phyloP scores from a whole-genome alignment of 2,797 vertebrate genomes.

The Synaphobranchus kaupii region DNA sequence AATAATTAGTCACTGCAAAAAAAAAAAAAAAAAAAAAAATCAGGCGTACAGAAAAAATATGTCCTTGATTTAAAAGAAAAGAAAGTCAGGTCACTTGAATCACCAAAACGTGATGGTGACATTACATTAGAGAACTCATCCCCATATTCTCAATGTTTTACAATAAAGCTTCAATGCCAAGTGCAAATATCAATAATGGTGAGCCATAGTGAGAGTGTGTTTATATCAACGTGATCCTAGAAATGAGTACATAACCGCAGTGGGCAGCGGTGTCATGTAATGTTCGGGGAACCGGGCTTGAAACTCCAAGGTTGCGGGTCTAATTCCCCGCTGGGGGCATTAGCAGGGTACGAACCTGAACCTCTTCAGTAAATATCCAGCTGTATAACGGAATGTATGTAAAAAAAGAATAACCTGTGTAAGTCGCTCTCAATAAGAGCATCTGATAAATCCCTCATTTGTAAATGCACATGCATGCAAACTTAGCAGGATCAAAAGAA shows the following conservation, averaged over 20 bases:
- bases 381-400: neutral
- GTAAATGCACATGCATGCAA: neutral
- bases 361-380: neutral
- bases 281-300: neutral
- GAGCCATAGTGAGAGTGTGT: neutral
- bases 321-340: neutral
- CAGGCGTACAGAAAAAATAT: neutral
- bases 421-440: neutral
- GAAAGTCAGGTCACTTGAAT: neutral
- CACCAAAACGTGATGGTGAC: neutral
- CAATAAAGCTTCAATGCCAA: neutral
- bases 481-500: neutral
- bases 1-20: neutral
- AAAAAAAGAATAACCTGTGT: neutral
- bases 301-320: neutral
- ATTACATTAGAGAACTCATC: neutral
- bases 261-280: neutral
- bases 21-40: neutral
- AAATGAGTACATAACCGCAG: neutral
- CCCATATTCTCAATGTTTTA: neutral
- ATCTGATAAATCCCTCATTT: neutral
- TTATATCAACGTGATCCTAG: neutral
- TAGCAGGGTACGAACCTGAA: neutral
- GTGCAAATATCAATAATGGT: too few relatives aligned
- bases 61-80: neutral